Evolutionary conservation across 2,113 vertebrate species (phyloP), one percentile per base, ranked within the genome.

Genomic region (Sinocyclocheilus anophthalmus): DNA sequence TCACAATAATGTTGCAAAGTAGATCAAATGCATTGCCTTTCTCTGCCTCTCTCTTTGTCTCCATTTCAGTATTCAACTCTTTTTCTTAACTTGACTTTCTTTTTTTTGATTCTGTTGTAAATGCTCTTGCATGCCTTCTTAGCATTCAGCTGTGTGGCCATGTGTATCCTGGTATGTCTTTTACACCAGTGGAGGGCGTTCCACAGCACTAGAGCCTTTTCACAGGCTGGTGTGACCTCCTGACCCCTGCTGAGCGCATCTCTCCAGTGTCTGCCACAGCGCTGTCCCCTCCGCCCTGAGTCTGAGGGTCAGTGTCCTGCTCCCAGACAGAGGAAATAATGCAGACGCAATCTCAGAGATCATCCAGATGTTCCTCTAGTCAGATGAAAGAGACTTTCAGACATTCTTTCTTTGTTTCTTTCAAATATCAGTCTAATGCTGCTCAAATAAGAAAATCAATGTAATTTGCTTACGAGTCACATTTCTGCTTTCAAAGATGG

Each of bases 131-230:
- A 80, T 83, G 16, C 61, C 76, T 88, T 76, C 79, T 90, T 90
- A 89, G 88, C 90, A 90, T 91, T 88, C 88, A 91, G 90, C 90
- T 89, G 90, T 72, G 18, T 88, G 85, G 53, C 59, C 39, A 55
- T 76, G 85, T 85, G 78, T 77, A 67, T 82, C 69, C 33, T n/a
- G 55, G 50, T 45, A 76, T 81, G 70, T 48, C 78, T 82, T 61
- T 76, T 33, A 63, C 39, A 33, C 59, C 39, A 50, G 81, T 53
- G 69, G 55, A 65, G 85, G 85, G 70, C 55, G 76, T 72, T 77
- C 63, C 84, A 76, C 42, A 59, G 81, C 26, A 57, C 67, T 42
- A 39, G 83, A 84, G 61, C 22, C 50, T 81, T 70, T 75, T 72
- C 55, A 63, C 69, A 55, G 72, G 73, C 42, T 33, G 37, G 53